Percentiles rank a stretch among this genome's conserved stretches.
These are phyloP conservation scores for Agrenia bidenticulata DNA, from an alignment of 2,888 invertebrate species.

Conservation along the genomic window DNA sequence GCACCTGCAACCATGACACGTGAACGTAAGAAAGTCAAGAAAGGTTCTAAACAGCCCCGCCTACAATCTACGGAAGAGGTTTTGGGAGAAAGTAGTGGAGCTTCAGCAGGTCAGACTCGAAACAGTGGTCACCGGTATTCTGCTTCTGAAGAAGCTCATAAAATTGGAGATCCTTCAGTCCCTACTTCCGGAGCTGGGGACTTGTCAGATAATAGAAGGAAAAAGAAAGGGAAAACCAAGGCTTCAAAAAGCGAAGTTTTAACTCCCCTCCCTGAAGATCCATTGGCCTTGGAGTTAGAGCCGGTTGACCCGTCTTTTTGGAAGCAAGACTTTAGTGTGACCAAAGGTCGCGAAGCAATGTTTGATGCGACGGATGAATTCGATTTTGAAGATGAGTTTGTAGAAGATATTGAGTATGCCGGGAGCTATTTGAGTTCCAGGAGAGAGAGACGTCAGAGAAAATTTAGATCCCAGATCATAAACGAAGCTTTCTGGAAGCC, in stretches of 20 bases:
- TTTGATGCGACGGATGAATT: background rate
- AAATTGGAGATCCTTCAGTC: too few species aligned
- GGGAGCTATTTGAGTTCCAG: slow-evolving; percentile 2
- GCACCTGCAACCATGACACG: too few species aligned
- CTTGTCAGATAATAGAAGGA: too few species aligned
- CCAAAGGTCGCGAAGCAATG: background rate
- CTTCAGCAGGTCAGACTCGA: background rate
- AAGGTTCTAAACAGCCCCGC: background rate
- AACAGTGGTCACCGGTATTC: too few species aligned
- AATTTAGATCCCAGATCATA: background rate
- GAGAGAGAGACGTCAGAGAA: background rate
- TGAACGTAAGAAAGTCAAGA: too few species aligned
- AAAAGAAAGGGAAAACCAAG: slow-evolving; percentile 1
- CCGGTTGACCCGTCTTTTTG: slow-evolving; percentile 13
- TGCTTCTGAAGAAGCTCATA: too few species aligned
- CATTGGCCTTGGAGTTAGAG: background rate
- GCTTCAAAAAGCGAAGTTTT: background rate
- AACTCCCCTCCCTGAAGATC: background rate
- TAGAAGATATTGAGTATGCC: background rate
- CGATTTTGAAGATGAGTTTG: slow-evolving; percentile 2
- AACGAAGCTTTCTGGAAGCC: background rate
- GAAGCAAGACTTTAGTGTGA: slow-evolving; percentile 16
- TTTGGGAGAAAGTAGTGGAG: too few species aligned
- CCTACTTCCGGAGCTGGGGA: too few species aligned
- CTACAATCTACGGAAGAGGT: background rate